phyloP scores from a whole-genome alignment of 53 echinoderm and acorn worm genomes.

The Apostichopus leukothele region DNA sequence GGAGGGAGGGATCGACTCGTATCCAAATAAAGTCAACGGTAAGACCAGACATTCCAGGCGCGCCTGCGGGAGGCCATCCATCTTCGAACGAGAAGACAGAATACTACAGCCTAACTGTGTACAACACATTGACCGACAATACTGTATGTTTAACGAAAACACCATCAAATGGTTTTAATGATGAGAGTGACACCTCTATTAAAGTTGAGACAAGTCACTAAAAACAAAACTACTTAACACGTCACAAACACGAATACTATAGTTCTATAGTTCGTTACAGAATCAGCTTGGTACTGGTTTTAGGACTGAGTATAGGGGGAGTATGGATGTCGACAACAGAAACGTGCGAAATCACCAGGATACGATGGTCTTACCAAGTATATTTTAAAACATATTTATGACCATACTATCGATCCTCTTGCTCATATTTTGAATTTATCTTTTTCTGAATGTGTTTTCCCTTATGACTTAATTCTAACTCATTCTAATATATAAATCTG shows the following conservation, averaged over 20 bases:
- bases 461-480: no score
- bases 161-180: conserved; percentile 21
- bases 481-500: no score
- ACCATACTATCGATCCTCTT: no score
- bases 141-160: conserved; percentile 45
- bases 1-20: conserved; percentile 10
- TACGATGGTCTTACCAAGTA: no score
- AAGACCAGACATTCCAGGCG: conserved; percentile 37
- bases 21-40: conserved; percentile 52
- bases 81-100: neutral
- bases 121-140: conserved; percentile 16
- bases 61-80: conserved; percentile 48
- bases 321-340: neutral
- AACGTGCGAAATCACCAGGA: neutral
- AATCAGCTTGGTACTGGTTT: no score
- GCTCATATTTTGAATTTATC: no score
- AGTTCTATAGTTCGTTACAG: neutral
- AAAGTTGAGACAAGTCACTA: conserved; percentile 9
- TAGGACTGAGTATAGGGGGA: neutral
- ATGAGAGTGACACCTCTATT: conserved; percentile 30
- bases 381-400: no score
- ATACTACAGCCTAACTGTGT: neutral
- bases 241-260: neutral
- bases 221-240: neutral
- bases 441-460: no score